Base-by-base conservation (phyloP, 2,888 invertebrate species). In the Ophion slaviceki region DNA sequence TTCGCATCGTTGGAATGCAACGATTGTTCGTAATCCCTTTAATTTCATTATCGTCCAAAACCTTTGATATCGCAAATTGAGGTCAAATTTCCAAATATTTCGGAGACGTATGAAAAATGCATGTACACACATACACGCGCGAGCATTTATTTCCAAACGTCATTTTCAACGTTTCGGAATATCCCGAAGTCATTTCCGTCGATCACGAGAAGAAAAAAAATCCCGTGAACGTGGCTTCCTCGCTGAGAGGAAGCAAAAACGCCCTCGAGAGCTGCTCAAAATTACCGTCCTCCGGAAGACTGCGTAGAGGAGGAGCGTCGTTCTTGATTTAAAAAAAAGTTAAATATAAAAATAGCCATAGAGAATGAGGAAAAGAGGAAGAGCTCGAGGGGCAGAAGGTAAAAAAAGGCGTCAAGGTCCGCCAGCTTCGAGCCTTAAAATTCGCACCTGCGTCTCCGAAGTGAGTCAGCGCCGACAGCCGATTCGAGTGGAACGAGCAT, bases 361-460 rank as follows among this genome's bases (percentile, higher is more conserved):
- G 53, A 11, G 11, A 36, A 7, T 71, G 0, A 53, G 74, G n/a
- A 45, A 32, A 28, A 70, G 28, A 61, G 68, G 40, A 10, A n/a
- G 32, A 36, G 14, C 17, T 20, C 47, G 59, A 40, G 20, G n/a
- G 36, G 14, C 59, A n/a, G 57, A 10, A 8, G 32, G 20, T 36
- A 74, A 14, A 74, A 62, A 45, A 40, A 67, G 76, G 81, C 45
- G 82, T 83, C 80, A 80, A 74, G 86, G 77, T 83, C 76, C 59
- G 86, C 47, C 77, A 67, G 20, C 76, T 71, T 36, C 61, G 80
- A 36, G 57, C 20, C 62, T 70, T 45, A 53, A 84, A 82, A 82
- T 77, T 80, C 68, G 82, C 86, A 86, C 86, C 86, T 83, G 86
- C 82, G 80, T 32, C 72, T 74, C 45, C 64, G 72, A 82, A 83